Evolutionary conservation across 2,797 vertebrate genomes (phyloP).

Genomic region (Hemitrygon akajei): DNA sequence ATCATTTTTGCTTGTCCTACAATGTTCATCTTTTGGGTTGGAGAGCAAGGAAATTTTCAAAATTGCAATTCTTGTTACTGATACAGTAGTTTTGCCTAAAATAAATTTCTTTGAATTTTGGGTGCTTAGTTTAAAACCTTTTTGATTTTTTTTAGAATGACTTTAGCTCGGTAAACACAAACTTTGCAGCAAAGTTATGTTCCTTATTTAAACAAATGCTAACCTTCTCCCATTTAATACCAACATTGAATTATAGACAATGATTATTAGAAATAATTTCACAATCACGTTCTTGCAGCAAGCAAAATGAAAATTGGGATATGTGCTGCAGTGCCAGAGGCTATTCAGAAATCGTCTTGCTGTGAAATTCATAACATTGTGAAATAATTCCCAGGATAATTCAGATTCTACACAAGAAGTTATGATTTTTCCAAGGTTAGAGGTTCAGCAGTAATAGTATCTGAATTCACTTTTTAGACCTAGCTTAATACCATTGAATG

Average conservation of each 20-base stretch:
- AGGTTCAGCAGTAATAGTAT: no score
- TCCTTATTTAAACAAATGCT: neutral
- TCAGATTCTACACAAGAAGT: no score
- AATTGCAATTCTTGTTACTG: no score
- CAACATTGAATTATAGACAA: neutral
- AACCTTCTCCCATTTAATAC: neutral
- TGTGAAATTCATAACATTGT: no score
- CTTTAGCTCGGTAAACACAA: neutral
- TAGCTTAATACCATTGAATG: no score
- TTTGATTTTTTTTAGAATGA: neutral
- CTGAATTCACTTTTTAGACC: no score
- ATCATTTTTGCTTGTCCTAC: neutral
- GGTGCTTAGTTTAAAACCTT: neutral
- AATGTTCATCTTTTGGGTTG: neutral
- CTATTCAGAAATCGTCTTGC: no score
- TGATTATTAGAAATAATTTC: neutral
- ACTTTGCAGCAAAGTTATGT: neutral
- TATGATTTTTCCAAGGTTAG: no score
- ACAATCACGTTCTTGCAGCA: neutral
- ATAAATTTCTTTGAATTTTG: neutral
- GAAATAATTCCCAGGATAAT: no score
- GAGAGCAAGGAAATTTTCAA: neutral
- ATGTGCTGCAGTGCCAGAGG: no score
- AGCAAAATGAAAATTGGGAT: no score
- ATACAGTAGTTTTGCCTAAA: neutral